Conservation (phyloP, 2,888 invertebrate species). For the Cataglyphis cursor region DNA sequence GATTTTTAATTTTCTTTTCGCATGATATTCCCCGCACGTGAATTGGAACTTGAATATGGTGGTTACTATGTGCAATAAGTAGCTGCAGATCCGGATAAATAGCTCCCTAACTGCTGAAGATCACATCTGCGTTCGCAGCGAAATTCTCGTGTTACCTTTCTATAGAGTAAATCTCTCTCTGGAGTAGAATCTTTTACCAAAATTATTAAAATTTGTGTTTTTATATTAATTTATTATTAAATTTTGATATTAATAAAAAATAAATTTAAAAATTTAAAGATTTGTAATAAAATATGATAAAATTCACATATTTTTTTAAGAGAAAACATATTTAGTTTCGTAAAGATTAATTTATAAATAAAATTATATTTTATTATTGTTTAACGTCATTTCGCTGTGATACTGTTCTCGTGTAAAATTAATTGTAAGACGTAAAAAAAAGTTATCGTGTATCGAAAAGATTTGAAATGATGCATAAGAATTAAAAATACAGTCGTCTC, state of each 20-base stretch:
- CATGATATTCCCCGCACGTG: constrained; percentile 19
- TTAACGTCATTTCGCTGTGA: not conserved
- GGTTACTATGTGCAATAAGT: constrained; percentile 29
- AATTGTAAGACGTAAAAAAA: not conserved
- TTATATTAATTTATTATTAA: no score
- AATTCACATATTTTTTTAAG: not conserved
- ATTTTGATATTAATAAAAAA: not conserved
- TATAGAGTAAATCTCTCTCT: not conserved
- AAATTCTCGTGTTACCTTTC: constrained; percentile 9
- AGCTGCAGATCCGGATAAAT: constrained; percentile 13
- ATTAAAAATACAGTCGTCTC: not conserved
- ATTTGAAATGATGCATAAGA: not conserved
- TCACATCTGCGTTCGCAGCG: not conserved
- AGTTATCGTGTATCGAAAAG: not conserved
- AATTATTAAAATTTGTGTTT: no score
- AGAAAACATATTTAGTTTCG: not conserved
- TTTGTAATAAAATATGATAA: not conserved
- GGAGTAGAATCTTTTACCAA: not conserved
- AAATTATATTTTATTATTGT: not conserved
- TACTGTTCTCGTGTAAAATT: not conserved
- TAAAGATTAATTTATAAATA: not conserved
- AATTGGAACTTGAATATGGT: not conserved
- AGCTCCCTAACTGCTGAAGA: constrained; percentile 1
- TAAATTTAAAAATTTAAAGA: not conserved
- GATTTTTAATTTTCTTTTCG: not conserved